These are phyloP conservation scores for Zaprionus nigranus DNA, from an alignment of 1,140 invertebrate species.

Conservation along the genomic window DNA sequence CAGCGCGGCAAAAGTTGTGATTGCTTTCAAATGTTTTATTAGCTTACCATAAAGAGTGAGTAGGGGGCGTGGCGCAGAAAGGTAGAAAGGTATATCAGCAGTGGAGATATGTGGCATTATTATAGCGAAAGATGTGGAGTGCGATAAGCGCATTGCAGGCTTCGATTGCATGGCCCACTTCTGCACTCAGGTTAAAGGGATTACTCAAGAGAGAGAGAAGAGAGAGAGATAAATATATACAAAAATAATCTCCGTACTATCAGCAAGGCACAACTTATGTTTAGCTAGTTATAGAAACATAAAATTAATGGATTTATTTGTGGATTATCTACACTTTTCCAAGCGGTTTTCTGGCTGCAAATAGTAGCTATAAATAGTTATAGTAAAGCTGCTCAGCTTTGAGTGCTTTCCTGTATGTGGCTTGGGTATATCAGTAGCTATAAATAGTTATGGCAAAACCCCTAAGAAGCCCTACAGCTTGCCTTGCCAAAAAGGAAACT, in stretches of 20 bases:
- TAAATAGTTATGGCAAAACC: not conserved
- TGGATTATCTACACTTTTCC: not conserved
- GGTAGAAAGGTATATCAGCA: not conserved
- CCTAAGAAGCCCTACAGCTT: not conserved
- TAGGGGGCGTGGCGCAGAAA: not conserved
- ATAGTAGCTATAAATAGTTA: not conserved
- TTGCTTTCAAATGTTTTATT: conserved; percentile 81
- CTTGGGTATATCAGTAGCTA: not conserved
- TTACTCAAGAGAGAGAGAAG: no score
- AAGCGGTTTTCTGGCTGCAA: not conserved
- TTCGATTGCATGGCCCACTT: not conserved
- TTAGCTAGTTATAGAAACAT: not conserved
- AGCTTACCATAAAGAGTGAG: conserved; percentile 43
- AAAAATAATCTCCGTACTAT: not conserved
- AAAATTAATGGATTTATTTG: not conserved
- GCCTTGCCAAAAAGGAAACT: not conserved
- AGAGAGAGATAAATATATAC: no score
- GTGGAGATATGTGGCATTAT: conserved; percentile 25
- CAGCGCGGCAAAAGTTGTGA: conserved; percentile 66
- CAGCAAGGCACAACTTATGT: not conserved
- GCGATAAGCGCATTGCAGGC: conserved; percentile 4
- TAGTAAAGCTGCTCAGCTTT: not conserved
- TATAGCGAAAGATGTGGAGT: conserved; percentile 20
- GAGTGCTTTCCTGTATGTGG: not conserved
- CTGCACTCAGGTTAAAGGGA: no score